Evolutionary conservation across 92 coral and sea anemone genomes (phyloP).

Genomic region (Epizoanthus rinbou): DNA sequence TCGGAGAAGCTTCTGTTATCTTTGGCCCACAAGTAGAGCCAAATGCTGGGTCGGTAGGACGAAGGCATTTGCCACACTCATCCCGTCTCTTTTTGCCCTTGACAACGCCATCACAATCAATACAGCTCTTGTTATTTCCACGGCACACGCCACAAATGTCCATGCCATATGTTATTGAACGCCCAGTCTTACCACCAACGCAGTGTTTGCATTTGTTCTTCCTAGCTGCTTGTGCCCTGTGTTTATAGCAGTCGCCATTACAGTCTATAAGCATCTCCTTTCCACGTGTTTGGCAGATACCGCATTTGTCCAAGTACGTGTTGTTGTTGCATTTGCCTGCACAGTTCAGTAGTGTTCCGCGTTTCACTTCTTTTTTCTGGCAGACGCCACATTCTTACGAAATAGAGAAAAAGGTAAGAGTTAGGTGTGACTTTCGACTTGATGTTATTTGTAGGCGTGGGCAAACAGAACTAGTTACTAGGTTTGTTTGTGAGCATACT

Average conservation of each 20-base stretch:
- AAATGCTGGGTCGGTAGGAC: slow-evolving; percentile 3
- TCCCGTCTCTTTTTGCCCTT: slow-evolving; percentile 15
- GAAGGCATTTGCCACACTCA: slow-evolving; percentile 30
- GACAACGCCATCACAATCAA: slow-evolving; percentile 32
- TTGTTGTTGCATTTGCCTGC: slow-evolving; percentile 1
- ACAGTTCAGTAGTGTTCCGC: slow-evolving; percentile 19
- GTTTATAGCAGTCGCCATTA: slow-evolving; percentile 15
- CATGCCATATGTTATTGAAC: slow-evolving; percentile 5
- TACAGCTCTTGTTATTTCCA: slow-evolving; percentile 22
- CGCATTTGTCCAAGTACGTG: slow-evolving; percentile 13
- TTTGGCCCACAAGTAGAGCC: slow-evolving; percentile 27
- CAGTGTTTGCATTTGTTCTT: slow-evolving; percentile 5
- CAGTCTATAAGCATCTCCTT: slow-evolving; percentile 24
- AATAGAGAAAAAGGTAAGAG: background rate
- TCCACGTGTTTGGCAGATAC: slow-evolving; percentile 24
- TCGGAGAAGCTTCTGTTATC: background rate
- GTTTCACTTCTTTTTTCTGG: background rate
- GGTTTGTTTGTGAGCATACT: too few species aligned
- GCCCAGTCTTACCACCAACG: slow-evolving; percentile 35
- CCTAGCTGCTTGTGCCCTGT: background rate
- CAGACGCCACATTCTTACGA: slow-evolving; percentile 32
- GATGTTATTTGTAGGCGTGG: too few species aligned
- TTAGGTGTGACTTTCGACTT: too few species aligned
- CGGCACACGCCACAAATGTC: slow-evolving; percentile 23
- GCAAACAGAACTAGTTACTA: too few species aligned